Conservation (phyloP, 1,140 invertebrate species). For the Goniozus legneri region DNA sequence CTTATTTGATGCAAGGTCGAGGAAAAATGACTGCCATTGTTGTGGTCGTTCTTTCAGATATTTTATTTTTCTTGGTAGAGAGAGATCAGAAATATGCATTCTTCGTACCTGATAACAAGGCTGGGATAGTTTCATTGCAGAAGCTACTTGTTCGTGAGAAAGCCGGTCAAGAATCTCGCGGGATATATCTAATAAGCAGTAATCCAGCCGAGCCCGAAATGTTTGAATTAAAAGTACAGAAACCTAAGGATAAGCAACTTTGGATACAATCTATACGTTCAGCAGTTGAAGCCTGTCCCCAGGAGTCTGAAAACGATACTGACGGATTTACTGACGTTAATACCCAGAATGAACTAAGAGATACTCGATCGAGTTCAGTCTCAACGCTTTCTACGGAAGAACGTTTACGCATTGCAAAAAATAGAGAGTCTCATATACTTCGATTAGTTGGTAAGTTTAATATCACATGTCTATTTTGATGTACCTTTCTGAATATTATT, state of each 20-base stretch:
- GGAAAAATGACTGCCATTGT: slow-evolving; percentile 80
- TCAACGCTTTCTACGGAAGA: slow-evolving; percentile 66
- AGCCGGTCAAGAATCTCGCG: slow-evolving; percentile 81
- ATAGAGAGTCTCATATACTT: slow-evolving; percentile 68
- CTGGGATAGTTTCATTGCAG: slow-evolving; percentile 85
- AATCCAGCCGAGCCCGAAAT: slow-evolving; percentile 87
- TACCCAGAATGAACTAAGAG: slow-evolving; percentile 43
- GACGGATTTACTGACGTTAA: slow-evolving; percentile 58
- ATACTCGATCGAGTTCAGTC: slow-evolving; percentile 40
- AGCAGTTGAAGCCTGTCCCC: slow-evolving; percentile 69
- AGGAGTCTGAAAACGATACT: slow-evolving; percentile 61
- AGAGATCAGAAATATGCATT: slow-evolving; percentile 78
- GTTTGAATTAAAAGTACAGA: slow-evolving; percentile 89
- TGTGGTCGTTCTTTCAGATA: slow-evolving; percentile 86
- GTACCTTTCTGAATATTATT: slow-evolving; percentile 1
- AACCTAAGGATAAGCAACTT: slow-evolving; percentile 80
- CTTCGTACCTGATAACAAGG: slow-evolving; percentile 86
- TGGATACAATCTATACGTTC: slow-evolving; percentile 83
- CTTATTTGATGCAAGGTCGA: slow-evolving; percentile 78
- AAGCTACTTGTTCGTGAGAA: slow-evolving; percentile 90
- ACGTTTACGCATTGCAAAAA: slow-evolving; percentile 65
- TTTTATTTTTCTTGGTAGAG: slow-evolving; percentile 87
- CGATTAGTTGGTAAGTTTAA: slow-evolving; percentile 63
- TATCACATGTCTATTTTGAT: neutral
- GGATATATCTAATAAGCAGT: slow-evolving; percentile 85